Base-by-base conservation (phyloP, 2,113 vertebrate genomes). In the Balaeniceps rex region DNA sequence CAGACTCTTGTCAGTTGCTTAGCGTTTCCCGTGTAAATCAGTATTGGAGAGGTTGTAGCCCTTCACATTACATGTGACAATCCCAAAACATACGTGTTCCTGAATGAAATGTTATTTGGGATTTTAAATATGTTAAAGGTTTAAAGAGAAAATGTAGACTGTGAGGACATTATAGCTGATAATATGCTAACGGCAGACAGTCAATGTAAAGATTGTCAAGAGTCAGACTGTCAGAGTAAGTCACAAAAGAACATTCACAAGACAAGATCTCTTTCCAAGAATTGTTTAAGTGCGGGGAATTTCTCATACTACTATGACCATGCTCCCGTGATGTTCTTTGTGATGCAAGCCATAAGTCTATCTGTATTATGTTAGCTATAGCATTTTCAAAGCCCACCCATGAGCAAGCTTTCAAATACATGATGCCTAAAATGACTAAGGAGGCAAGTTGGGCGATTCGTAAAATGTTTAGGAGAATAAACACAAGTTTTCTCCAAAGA, bases 31-130 rank as follows among this genome's bases (percentile, higher is more conserved):
- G 28, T 2, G 12, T 10, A 52, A 65, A 76, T 21, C 0, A 0
- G 9, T 34, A 36, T 18, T 0, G 0, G 23, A 68, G 14, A 42
- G 3, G 10, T 3, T 84, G 38, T 1, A 46, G 42, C 52, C 26
- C 36, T 65, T 58, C 6, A 6, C 7, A 7, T 72, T 15, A 29
- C 7, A 4, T 1, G 10, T 19, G 22, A 57, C 34, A 65, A 80
- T 66, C 36, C 34, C 2, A 0, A 49, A 87, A 52, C 8, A 44
- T 2, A n/a, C 0, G 17, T 47, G 31, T 28, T 61, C 5, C 6
- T 9, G 7, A 88, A 74, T 23, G 9, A 85, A 60, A 31, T 10
- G 8, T n/a, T 58, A 1, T 17, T 19, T 34, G 10, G 21, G 19
- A 42, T 78, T 86, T 75, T 26, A 55, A n/a, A 44, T 14, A 17